Conservation (phyloP, 2,888 invertebrate genomes). For the Ophion ellenae region DNA sequence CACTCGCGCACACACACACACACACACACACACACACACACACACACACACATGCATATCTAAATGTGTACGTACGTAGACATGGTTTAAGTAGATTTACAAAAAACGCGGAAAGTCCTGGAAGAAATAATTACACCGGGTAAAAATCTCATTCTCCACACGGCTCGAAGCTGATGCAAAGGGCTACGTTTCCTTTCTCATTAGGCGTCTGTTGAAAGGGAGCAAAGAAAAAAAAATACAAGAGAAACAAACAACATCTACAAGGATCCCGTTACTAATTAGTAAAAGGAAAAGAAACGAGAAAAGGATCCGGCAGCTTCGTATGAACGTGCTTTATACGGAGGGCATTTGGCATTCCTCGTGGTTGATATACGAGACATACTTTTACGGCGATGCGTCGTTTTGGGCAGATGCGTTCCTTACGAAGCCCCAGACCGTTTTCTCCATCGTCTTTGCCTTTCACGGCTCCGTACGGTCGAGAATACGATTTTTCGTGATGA, state of each 20-base stretch:
- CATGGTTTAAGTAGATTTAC: constrained; percentile 30
- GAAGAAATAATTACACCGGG: constrained; percentile 73
- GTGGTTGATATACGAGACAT: constrained; percentile 50
- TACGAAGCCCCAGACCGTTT: constrained; percentile 21
- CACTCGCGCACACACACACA: not conserved
- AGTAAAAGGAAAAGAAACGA: constrained; percentile 77
- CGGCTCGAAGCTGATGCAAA: constrained; percentile 66
- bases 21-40: constrained; percentile 1
- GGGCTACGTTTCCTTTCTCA: constrained; percentile 79
- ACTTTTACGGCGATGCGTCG: constrained; percentile 17
- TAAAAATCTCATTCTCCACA: constrained; percentile 69
- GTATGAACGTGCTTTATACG: constrained; percentile 9
- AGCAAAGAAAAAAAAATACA: constrained; percentile 63
- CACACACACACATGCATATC: not conserved
- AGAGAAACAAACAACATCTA: constrained; percentile 66
- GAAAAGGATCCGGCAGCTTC: constrained; percentile 69
- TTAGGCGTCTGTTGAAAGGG: constrained; percentile 71
- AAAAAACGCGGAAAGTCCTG: constrained; percentile 64
- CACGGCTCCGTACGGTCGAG: not conserved
- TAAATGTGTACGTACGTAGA: constrained; percentile 16
- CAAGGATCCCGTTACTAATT: constrained; percentile 81
- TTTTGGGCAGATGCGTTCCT: constrained; percentile 31
- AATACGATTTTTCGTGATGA: not conserved
- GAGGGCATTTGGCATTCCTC: constrained; percentile 36
- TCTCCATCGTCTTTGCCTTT: constrained; percentile 1